Evolutionary conservation across 2,113 vertebrate genomes (phyloP), one percentile per base, ranked within the genome.

Genomic region (Telmatochromis bifrenatus): DNA sequence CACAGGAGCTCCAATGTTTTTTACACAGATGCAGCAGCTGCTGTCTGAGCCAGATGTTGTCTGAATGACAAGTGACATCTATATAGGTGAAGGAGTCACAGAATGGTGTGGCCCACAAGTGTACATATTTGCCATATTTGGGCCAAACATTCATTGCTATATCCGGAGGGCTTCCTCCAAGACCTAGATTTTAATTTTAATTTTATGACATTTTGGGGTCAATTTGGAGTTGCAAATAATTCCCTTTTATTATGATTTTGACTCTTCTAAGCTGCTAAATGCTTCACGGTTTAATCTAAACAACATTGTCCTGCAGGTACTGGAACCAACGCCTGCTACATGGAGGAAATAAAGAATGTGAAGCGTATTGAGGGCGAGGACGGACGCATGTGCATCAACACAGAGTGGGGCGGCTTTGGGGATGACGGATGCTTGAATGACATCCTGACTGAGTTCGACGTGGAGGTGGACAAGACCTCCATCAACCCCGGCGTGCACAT

Each of bases 351-450:
- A 94, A 94, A 37, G 80, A 98, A 99, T 2, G 96, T 99, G 93
- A 97, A 98, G 95, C 94, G 99, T 19, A 97, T 98, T 94, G 97
- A 97, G 5, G 98, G 98, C 11, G 95, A 97, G 2, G 97, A 97
- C 42, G 98, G 98, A 1, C 95, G 96, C 9, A 99, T 99, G 98
- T 99, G 98, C 15, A 88, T 99, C 90, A 99, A 99, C 96, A 99
- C 98, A 79, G 99, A 99, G 91, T 99, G 99, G 99, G 99, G 98
- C 0, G 98, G 97, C 4, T 99, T 99, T 0, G 99, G 99, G 3
- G 99, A 99, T 90, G 95, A 82, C 0, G 95, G 95, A 6, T 14
- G 3, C 14, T 91, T 98, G 21, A 31, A 5, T 0, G 94, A 96
- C 3, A 2, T 97, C 45, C 17, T 93, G 89, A 98, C 97, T 0